Conservation (phyloP, 2,888 invertebrate genomes). For the Metallyticus violacea region DNA sequence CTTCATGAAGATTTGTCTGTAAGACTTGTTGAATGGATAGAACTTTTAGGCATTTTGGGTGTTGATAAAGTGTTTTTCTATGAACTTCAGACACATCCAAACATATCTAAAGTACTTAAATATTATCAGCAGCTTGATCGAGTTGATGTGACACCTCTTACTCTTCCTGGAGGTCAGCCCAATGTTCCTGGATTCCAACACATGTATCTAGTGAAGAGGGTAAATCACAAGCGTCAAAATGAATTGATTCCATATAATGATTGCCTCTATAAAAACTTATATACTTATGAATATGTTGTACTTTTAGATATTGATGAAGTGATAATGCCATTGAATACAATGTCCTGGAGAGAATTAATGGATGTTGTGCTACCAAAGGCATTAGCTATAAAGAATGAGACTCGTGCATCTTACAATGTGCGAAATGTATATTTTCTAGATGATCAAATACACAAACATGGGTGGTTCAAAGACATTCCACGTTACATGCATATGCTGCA, state of each 20-base stretch:
- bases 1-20: constrained; percentile 87
- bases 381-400: constrained; percentile 62
- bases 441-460: constrained; percentile 76
- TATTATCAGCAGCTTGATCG: constrained; percentile 63
- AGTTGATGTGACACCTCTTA: constrained; percentile 74
- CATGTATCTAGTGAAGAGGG: constrained; percentile 84
- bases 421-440: constrained; percentile 92
- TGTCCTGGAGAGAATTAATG: constrained; percentile 77
- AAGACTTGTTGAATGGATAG: constrained; percentile 91
- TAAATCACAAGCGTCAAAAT: constrained; percentile 90
- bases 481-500: constrained; percentile 91
- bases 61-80: constrained; percentile 92
- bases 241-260: constrained; percentile 96
- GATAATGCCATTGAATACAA: constrained; percentile 79
- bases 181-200: constrained; percentile 87
- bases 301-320: constrained; percentile 92
- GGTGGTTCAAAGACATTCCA: constrained; percentile 76
- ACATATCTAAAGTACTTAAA: constrained; percentile 77
- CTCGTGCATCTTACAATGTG: constrained; percentile 79
- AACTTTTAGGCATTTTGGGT: constrained; percentile 78
- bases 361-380: constrained; percentile 66
- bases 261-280: constrained; percentile 89
- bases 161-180: constrained; percentile 85
- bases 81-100: constrained; percentile 82
- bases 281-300: constrained; percentile 86